A percentile compares a stretch with the other conserved stretches of the same genome.
Conservation (phyloP, 2,888 invertebrate species). For the Vandiemenella viatica region DNA sequence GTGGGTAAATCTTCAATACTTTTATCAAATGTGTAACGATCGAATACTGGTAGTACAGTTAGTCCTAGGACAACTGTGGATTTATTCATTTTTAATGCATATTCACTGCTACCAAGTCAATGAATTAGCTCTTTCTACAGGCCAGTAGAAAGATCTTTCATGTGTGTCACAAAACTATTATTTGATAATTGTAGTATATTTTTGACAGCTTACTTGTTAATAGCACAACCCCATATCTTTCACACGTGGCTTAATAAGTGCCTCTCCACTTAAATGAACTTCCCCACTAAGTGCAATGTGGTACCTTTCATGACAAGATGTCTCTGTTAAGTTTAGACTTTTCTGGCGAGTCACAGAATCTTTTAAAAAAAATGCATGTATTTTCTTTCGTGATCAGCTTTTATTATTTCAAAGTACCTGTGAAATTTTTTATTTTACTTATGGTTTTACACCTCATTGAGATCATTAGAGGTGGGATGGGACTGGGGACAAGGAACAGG, state of each 20-base stretch:
- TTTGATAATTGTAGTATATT: background rate
- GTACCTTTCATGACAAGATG: background rate
- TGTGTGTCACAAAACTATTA: background rate
- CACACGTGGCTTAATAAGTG: background rate
- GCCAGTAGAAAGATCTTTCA: background rate
- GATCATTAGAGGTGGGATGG: too few species aligned
- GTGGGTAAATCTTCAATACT: too few species aligned
- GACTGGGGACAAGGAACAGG: too few species aligned
- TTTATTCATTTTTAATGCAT: background rate
- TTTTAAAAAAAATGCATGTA: background rate
- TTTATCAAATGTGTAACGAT: too few species aligned
- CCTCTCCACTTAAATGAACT: background rate
- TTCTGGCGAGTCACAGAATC: background rate
- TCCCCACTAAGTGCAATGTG: background rate
- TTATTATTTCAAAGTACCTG: background rate
- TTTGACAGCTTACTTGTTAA: background rate
- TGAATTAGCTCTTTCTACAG: background rate
- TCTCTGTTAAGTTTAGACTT: background rate
- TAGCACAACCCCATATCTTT: background rate
- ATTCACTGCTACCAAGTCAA: background rate
- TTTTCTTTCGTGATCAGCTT: background rate
- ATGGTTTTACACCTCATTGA: too few species aligned
- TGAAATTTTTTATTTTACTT: too few species aligned
- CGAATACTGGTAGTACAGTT: too few species aligned
- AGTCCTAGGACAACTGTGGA: too few species aligned